A percentile compares a stretch with the other conserved stretches of the same genome.
phyloP scores from a whole-genome alignment of 53 echinoderm and acorn worm species.

The Paelopatides confundens region DNA sequence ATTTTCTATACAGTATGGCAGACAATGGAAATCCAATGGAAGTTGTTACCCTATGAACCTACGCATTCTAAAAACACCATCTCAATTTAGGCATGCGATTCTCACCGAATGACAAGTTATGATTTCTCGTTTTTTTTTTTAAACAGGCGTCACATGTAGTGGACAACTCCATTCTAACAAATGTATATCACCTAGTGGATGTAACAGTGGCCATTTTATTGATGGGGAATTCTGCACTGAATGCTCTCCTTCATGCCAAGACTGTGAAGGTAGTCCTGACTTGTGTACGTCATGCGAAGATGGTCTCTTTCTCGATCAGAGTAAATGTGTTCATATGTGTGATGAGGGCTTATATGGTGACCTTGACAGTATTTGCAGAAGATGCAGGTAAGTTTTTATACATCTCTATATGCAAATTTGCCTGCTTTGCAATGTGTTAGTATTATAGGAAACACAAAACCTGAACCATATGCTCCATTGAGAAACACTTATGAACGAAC shows the following conservation, averaged over 20 bases:
- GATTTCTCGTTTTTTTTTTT: too few species aligned
- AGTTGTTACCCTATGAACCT: too few species aligned
- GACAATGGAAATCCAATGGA: too few species aligned
- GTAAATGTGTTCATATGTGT: slow-evolving; percentile 67
- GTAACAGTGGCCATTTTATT: slow-evolving; percentile 60
- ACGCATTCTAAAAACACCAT: too few species aligned
- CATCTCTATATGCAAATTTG: too few species aligned
- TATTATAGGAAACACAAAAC: too few species aligned
- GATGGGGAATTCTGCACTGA: slow-evolving; percentile 67
- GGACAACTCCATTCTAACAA: slow-evolving; percentile 78
- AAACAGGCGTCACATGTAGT: slow-evolving; percentile 87
- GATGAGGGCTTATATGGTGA: slow-evolving; percentile 77
- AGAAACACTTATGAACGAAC: too few species aligned
- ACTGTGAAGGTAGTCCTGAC: slow-evolving; percentile 59
- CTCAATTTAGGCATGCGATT: too few species aligned
- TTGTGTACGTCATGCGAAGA: slow-evolving; percentile 65
- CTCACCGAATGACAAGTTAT: too few species aligned
- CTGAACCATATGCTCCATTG: too few species aligned
- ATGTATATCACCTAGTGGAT: slow-evolving; percentile 69
- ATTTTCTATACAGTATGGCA: too few species aligned
- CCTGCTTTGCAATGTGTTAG: too few species aligned
- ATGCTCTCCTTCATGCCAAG: slow-evolving; percentile 74
- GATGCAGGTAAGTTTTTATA: slow-evolving; percentile 93
- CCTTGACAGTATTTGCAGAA: slow-evolving; percentile 42
- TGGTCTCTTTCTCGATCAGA: slow-evolving; percentile 47